Evolutionary conservation across 2,797 vertebrate genomes (phyloP).

Genomic region (Thunnus albacares): DNA sequence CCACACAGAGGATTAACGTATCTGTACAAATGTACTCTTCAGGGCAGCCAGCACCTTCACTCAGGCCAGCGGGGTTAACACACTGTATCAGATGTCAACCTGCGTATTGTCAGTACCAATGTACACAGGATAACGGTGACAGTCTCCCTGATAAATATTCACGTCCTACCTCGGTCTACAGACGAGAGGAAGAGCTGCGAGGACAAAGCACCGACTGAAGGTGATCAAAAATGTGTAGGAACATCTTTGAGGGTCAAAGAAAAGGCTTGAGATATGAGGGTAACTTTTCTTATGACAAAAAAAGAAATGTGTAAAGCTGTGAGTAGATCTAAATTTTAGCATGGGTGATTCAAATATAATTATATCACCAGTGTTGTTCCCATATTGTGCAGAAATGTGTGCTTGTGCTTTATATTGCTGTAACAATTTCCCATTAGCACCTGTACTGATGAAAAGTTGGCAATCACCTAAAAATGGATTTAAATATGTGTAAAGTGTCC

Average conservation of each 20-base stretch:
- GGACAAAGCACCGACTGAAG: conserved; percentile 7
- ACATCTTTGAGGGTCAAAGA: no score
- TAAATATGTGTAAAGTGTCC: conserved; percentile 25
- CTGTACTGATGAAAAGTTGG: background rate
- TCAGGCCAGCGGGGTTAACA: background rate
- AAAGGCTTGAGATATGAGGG: background rate
- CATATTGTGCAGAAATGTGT: conserved; percentile 39
- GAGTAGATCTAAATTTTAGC: background rate
- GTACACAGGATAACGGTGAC: conserved; percentile 14
- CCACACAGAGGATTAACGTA: background rate
- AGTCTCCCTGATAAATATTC: conserved; percentile 25
- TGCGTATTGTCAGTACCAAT: conserved; percentile 43
- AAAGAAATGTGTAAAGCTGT: background rate
- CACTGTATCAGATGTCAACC: background rate
- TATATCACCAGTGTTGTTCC: conserved; percentile 19
- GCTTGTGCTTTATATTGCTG: conserved; percentile 33
- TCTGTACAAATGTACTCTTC: background rate
- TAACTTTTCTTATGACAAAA: background rate
- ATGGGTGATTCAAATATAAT: background rate
- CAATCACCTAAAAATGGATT: background rate
- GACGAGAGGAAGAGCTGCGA: conserved; percentile 18
- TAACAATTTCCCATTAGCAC: conserved; percentile 21
- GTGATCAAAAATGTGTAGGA: background rate
- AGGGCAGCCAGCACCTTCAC: conserved; percentile 3
- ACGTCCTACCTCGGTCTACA: conserved; percentile 18